Conservation (phyloP, 2,888 invertebrate genomes). For the Cephus nigrinus region DNA sequence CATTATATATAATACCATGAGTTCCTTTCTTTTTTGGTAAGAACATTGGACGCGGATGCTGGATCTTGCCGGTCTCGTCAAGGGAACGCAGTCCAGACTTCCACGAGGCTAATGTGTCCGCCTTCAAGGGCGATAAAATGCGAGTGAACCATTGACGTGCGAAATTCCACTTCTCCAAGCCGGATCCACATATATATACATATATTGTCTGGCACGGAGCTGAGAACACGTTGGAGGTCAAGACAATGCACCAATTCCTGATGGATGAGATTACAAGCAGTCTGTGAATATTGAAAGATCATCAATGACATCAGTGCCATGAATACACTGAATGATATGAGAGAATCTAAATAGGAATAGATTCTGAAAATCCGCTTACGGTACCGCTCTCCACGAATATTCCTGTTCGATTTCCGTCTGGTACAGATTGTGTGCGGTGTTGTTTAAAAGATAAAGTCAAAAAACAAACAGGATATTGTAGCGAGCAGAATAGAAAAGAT, state of each 20-base stretch:
- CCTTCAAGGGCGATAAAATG: slow-evolving; percentile 15
- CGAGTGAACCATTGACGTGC: slow-evolving; percentile 7
- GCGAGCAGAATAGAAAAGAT: neutral
- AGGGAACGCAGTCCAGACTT: neutral
- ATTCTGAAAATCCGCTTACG: neutral
- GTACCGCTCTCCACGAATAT: neutral
- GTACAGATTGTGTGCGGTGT: neutral
- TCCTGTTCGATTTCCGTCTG: neutral
- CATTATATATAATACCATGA: neutral
- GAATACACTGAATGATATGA: neutral
- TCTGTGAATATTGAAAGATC: neutral
- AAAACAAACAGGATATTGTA: neutral
- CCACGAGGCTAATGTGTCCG: slow-evolving; percentile 2
- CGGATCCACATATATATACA: neutral
- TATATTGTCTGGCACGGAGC: neutral
- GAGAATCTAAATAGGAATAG: neutral
- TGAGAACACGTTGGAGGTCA: neutral
- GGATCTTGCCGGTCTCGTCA: neutral
- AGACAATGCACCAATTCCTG: neutral
- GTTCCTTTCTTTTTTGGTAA: neutral
- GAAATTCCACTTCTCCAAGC: slow-evolving; percentile 1
- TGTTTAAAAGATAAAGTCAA: neutral
- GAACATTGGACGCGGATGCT: neutral
- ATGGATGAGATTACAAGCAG: neutral
- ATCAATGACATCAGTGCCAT: neutral